phyloP scores from a whole-genome alignment of 1,140 invertebrate species.

The Brachionus plicatilis region DNA sequence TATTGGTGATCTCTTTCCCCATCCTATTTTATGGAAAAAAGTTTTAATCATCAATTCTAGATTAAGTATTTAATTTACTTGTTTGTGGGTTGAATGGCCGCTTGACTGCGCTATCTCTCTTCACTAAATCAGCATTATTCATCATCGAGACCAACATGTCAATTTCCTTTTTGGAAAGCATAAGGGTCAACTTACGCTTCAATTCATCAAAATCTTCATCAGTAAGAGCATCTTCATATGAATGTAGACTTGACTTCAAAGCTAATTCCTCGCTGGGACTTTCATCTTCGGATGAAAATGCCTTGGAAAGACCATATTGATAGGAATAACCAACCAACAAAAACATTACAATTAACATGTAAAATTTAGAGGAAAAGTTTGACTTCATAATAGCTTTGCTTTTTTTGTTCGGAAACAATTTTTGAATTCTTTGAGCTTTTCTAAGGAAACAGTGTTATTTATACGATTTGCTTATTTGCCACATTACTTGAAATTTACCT shows the following conservation, averaged over 20 bases:
- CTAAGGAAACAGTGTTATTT: background rate
- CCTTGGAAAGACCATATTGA: background rate
- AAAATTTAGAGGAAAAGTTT: background rate
- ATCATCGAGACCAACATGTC: background rate
- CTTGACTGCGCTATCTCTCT: background rate
- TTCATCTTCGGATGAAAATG: background rate
- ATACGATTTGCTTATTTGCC: background rate
- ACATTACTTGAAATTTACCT: constrained; percentile 2
- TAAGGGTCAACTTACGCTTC: background rate
- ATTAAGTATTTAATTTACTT: background rate
- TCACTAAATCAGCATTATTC: background rate
- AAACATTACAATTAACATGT: background rate
- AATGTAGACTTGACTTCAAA: background rate
- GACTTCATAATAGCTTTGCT: background rate
- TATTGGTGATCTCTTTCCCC: background rate
- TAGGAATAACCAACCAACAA: background rate
- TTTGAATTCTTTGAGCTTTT: background rate
- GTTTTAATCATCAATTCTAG: background rate
- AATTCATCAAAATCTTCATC: background rate
- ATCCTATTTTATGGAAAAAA: background rate
- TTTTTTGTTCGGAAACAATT: background rate
- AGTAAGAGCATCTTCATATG: background rate
- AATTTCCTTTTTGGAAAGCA: background rate
- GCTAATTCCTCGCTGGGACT: background rate
- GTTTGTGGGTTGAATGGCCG: constrained; percentile 23